Base-by-base conservation (phyloP, 2,113 vertebrate species). In the Datnioides undecimradiatus region DNA sequence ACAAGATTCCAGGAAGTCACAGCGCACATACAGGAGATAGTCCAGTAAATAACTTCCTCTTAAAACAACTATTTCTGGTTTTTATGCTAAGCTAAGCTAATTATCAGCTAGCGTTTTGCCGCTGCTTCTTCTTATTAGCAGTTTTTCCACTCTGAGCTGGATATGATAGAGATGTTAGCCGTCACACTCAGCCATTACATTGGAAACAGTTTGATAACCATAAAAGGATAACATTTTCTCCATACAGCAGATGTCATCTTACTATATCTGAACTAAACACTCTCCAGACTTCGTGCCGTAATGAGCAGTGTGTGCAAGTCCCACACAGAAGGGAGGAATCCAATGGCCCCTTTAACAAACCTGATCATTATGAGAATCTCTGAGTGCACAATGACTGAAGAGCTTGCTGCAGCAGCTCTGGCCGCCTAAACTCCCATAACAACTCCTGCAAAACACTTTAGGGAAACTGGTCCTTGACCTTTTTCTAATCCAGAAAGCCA, bases 381-480 rank as follows among this genome's bases (percentile, higher is more conserved):
- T 19, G 48, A 71, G 57, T 46, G 10, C 38, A 23, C 12, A 73
- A 49, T 43, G 23, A 73, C 40, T 41, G 64, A 78, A 63, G 11
- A 45, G 34, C 36, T 38, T 54, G 25, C n/a, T 51, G 52, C 33
- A 59, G 46, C 70, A 73, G 52, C 60, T 68, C 51, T 21, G n/a
- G 55, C 23, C 68, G 36, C 27, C 21, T 25, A 55, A 10, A 73
- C 67, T 68, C 55, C 33, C 45, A 19, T 29, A 25, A 34, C 49
- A 48, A 21, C 70, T 65, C 27, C 62, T 71, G 60, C 36, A 48
- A 38, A 23, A 55, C 25, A 67, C 63, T 25, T 58, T 10, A 2
- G 11, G 29, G 46, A 76, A 73, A 40, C 58, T 69, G 68, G 45
- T 69, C 38, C 34, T 19, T 75, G 65, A 71, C 68, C 55, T 89